A percentile compares a stretch with the other conserved stretches of the same genome.
phyloP scores from a whole-genome alignment of 2,113 vertebrate species.

The Calidris pygmaea region DNA sequence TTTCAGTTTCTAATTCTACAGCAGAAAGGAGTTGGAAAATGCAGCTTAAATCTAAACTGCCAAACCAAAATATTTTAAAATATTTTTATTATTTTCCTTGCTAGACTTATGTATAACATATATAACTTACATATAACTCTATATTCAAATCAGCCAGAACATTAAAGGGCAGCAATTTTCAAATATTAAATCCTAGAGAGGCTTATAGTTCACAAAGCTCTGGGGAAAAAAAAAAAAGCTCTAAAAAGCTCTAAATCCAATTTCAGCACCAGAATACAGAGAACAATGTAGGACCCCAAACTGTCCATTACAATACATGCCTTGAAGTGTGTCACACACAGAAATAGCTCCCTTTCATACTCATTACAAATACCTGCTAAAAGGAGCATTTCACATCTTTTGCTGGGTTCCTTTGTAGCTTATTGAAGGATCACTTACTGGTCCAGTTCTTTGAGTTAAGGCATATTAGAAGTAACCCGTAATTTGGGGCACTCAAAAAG shows the following conservation, averaged over 20 bases:
- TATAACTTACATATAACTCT: not conserved
- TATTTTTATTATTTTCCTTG: not conserved
- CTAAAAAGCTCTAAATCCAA: not conserved
- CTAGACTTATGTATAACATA: not conserved
- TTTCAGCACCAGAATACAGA: not conserved
- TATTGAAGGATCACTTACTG: not conserved
- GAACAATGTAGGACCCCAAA: not conserved
- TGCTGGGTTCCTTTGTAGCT: not conserved
- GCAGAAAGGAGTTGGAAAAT: not conserved
- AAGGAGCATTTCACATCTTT: not conserved
- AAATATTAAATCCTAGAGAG: not conserved
- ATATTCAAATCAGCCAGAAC: not conserved
- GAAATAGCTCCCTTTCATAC: not conserved
- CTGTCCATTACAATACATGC: not conserved
- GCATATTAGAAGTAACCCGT: not conserved
- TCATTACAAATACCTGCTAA: not conserved
- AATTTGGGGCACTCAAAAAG: not conserved
- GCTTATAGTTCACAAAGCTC: not conserved
- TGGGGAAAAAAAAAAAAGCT: not conserved
- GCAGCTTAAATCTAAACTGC: not conserved
- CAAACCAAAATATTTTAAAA: not conserved
- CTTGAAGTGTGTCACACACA: not conserved
- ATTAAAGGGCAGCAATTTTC: not conserved
- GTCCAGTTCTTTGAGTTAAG: not conserved
- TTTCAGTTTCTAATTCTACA: not conserved